Evolutionary conservation across 2,113 vertebrate genomes (phyloP), one percentile per base, ranked within the genome.

Genomic region (Notothenia rossii): DNA sequence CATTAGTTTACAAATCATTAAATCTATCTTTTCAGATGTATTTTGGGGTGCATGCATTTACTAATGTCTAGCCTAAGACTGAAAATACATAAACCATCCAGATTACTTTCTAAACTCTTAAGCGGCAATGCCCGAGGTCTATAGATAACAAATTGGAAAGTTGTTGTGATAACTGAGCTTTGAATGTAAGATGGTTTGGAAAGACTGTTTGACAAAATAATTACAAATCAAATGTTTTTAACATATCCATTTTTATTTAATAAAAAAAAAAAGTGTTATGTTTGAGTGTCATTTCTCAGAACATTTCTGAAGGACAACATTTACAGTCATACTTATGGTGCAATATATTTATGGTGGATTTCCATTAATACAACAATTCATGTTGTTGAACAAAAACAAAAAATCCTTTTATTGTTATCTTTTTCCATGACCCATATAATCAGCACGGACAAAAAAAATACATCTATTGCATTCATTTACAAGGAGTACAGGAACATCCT

Each of bases 241-340:
- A 40, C 7, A 84, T 10, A 63, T 81, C 40, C 15, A 64, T 86
- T 85, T 89, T 86, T 92, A 89, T 92, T 93, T 74, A 83, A 87
- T 80, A 79, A 85, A 89, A 86, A 74, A 88, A 92, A 86, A 40
- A 40, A 40, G 7, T 40, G 36, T 40, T 40, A 40, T 40, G 5
- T 40, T 40, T 6, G 36, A 40, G 5, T 40, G 36, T 40, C 7
- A 40, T 40, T 40, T 40, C 36, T 40, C 0, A 29, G 3, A 29
- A 29, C 3, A 29, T 85, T 86, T 40, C 43, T 51, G 55, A 84
- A 92, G 86, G 92, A 82, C 71, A 93, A 78, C 75, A 91, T 77
- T 88, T 85, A 84, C 80, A 88, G 75, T 84, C 69, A 83, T 50
- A 77, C 51, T 15, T n/a, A 86, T 64, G 60, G 87, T 63, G 46